Evolutionary conservation across 1,140 invertebrate genomes (phyloP).

Genomic region (Trigoniulus corallinus): DNA sequence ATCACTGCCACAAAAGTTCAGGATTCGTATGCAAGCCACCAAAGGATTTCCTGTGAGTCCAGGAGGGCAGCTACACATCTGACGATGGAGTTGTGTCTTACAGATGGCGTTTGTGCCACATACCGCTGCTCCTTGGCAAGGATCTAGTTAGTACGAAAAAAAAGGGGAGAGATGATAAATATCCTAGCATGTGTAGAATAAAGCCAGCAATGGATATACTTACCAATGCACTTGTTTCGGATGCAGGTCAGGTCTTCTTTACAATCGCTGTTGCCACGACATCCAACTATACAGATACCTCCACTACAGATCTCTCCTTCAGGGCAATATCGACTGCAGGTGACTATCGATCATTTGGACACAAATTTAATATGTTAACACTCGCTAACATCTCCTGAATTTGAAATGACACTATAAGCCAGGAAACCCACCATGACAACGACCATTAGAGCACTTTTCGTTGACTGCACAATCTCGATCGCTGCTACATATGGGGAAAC

Average conservation of each 20-base stretch:
- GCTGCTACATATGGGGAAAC: conserved; percentile 54
- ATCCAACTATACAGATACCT: conserved; percentile 55
- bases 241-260: conserved; percentile 42
- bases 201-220: background rate
- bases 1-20: conserved; percentile 39
- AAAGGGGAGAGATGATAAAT: too few relatives aligned
- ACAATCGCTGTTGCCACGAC: conserved; percentile 57
- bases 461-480: conserved; percentile 57
- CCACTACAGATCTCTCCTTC: conserved; percentile 68
- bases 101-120: conserved; percentile 70
- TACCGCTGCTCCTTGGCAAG: conserved; percentile 51
- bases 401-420: too few relatives aligned
- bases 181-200: too few relatives aligned
- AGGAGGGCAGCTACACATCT: conserved; percentile 51
- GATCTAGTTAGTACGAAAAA: too few relatives aligned
- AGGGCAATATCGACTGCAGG: conserved; percentile 53
- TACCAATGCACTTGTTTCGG: conserved; percentile 47
- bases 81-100: conserved; percentile 44
- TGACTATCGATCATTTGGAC: conserved; percentile 3
- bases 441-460: conserved; percentile 42
- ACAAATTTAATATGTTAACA: too few relatives aligned
- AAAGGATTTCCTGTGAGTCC: conserved; percentile 55
- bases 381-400: too few relatives aligned
- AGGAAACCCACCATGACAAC: conserved; percentile 27
- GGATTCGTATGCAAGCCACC: conserved; percentile 47